Evolutionary conservation across 2,888 invertebrate genomes (phyloP).

Genomic region (Philonicus albiceps): DNA sequence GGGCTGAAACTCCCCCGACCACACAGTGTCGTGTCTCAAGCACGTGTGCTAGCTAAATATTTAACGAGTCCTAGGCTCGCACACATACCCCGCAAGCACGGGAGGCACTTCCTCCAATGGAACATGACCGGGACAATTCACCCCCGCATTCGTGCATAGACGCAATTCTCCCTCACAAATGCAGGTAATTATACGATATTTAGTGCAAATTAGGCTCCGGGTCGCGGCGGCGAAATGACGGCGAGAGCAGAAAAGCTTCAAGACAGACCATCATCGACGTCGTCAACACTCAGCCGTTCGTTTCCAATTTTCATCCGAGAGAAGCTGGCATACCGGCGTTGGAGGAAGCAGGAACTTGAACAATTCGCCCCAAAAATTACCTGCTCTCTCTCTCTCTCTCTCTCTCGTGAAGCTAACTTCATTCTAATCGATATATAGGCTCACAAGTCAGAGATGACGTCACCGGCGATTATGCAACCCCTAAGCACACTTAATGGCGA

Average conservation of each 20-base stretch:
- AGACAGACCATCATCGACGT: background rate
- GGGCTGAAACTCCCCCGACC: background rate
- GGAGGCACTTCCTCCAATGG: background rate
- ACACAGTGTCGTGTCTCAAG: background rate
- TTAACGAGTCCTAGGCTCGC: background rate
- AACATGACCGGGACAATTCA: background rate
- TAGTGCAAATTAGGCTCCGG: background rate
- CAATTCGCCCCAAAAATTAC: background rate
- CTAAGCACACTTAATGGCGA: conserved; percentile 23
- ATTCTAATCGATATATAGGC: conserved; percentile 18
- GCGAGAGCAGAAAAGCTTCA: background rate
- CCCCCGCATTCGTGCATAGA: background rate
- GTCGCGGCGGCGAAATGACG: background rate
- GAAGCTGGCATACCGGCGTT: background rate
- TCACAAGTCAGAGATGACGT: conserved; percentile 3
- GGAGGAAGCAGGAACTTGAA: background rate
- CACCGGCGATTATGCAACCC: conserved; percentile 22
- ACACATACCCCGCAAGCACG: background rate
- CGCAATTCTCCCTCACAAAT: background rate
- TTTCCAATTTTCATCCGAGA: background rate
- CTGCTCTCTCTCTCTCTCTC: background rate
- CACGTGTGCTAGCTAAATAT: background rate
- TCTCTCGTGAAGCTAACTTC: background rate
- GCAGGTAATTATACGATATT: conserved; percentile 11
- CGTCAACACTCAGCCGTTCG: background rate